Base-by-base conservation (phyloP, 2,888 invertebrate genomes). In the Acanthococcus lagerstroemiae region DNA sequence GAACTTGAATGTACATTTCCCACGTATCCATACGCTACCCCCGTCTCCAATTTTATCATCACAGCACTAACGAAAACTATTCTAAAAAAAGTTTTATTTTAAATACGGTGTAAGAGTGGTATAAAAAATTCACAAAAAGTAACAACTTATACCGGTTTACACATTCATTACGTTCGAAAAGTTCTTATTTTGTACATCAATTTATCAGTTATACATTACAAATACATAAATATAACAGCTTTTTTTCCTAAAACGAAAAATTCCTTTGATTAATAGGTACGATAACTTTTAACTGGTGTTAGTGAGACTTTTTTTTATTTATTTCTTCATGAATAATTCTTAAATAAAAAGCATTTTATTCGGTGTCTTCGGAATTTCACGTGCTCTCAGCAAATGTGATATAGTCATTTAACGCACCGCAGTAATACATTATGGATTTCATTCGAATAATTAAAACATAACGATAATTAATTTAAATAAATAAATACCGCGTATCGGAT, bases 81-180 rank as follows among this genome's bases (percentile, higher is more conserved):
- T 22, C 52, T 52, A 52, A 52, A 52, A 52, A 52, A 52, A 52
- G 22, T 55, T 54, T 25, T n/a, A 26, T 55, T 55, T 55, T 12
- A 55, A 55, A 26, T 55, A 55, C 30, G 54, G 63, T 63, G 63
- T 63, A 63, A 63, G 63, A 63, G 63, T 63, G 63, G 63, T 63
- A 63, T 63, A 63, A 63, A 63, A 52, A 52, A 21, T 21, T 52
- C 22, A 19, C 19, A 21, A 52, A 52, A 52, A 22, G 7, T 21
- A 21, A 52, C 24, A 52, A 52, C 21, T 52, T 52, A 52, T 52
- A 52, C 15, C 52, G 24, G 24, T 52, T 52, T 52, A 24, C 12
- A 45, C 4, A 5, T 52, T 22, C 37, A 37, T 37, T 37, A 37
- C 37, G 37, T n/a, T 3, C 12, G n/a, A 22, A 22, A 52, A 21